These are phyloP conservation scores for Diplodus sargus DNA, from an alignment of 2,797 vertebrate genomes.

Conservation along the genomic window DNA sequence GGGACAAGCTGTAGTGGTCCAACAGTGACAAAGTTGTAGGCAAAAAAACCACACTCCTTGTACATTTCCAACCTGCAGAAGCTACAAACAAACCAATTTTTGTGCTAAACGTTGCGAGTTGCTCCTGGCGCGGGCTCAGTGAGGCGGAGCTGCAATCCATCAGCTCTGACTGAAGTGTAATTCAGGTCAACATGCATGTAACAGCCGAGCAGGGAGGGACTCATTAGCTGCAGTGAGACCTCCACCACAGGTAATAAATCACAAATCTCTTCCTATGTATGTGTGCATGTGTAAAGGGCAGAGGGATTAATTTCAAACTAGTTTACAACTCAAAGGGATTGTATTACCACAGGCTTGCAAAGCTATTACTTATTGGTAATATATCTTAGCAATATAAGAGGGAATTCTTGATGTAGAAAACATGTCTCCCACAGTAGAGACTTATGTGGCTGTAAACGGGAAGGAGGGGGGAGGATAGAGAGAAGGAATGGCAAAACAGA, in stretches of 20 bases:
- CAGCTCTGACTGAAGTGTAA: conserved; percentile 48
- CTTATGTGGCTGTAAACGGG: not conserved
- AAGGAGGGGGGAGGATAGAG: not conserved
- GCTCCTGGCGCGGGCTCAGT: not conserved
- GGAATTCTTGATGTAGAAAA: conserved; percentile 16
- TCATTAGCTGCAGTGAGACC: conserved; percentile 64
- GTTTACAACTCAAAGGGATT: conserved; percentile 47
- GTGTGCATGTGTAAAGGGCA: conserved; percentile 48
- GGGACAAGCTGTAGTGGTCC: not conserved
- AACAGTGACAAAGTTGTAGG: not conserved
- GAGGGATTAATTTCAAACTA: conserved; percentile 44
- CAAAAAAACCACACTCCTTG: not conserved
- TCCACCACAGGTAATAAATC: conserved; percentile 60
- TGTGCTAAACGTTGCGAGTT: not conserved
- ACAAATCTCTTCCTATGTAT: conserved; percentile 41
- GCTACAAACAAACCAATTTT: not conserved
- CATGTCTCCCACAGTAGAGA: not conserved
- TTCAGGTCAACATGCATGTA: conserved; percentile 66
- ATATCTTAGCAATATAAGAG: not conserved
- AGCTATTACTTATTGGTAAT: conserved; percentile 1
- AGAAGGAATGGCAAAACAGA: not conserved
- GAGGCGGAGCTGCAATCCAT: conserved; percentile 55
- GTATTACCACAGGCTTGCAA: conserved; percentile 18
- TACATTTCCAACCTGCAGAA: conserved; percentile 2
- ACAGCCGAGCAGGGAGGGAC: conserved; percentile 48